phyloP scores from a whole-genome alignment of 1,140 invertebrate species.

The Drosophila sulfurigaster region DNA sequence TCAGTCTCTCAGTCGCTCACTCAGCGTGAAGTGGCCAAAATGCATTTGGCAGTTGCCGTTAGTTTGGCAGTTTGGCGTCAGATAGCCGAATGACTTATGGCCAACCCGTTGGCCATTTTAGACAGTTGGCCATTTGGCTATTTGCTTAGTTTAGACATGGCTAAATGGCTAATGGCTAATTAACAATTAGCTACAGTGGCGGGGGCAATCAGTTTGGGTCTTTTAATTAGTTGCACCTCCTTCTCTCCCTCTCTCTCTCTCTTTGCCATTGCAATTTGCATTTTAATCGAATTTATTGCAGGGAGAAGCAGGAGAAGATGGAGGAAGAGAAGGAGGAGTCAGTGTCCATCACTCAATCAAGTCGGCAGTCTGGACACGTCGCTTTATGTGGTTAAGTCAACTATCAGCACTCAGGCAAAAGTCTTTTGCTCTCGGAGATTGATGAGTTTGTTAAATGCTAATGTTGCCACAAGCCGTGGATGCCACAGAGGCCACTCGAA shows the following conservation, averaged over 20 bases:
- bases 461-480: conserved; percentile 10
- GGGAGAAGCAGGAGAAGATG: conserved; percentile 4
- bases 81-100: conserved; percentile 37
- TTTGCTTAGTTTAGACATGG: conserved; percentile 11
- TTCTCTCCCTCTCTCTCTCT: too few species aligned
- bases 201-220: conserved; percentile 46
- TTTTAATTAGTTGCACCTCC: conserved; percentile 57
- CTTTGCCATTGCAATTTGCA: conserved; percentile 58
- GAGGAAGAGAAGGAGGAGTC: background rate
- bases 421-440: conserved; percentile 44
- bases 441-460: conserved; percentile 61
- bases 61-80: conserved; percentile 28
- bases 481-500: conserved; percentile 19
- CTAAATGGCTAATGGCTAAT: conserved; percentile 45
- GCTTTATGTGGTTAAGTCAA: conserved; percentile 30
- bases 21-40: conserved; percentile 7
- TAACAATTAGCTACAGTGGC: conserved; percentile 39
- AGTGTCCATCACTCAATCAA: conserved; percentile 58
- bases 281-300: conserved; percentile 74
- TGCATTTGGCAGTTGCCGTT: conserved; percentile 30
- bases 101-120: conserved; percentile 13
- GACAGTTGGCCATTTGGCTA: background rate
- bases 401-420: conserved; percentile 70
- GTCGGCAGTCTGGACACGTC: conserved; percentile 25
- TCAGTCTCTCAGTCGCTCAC: background rate